These are phyloP conservation scores for Caenorhabditis uteleia DNA, from an alignment of 2,888 invertebrate species.

Conservation along the genomic window DNA sequence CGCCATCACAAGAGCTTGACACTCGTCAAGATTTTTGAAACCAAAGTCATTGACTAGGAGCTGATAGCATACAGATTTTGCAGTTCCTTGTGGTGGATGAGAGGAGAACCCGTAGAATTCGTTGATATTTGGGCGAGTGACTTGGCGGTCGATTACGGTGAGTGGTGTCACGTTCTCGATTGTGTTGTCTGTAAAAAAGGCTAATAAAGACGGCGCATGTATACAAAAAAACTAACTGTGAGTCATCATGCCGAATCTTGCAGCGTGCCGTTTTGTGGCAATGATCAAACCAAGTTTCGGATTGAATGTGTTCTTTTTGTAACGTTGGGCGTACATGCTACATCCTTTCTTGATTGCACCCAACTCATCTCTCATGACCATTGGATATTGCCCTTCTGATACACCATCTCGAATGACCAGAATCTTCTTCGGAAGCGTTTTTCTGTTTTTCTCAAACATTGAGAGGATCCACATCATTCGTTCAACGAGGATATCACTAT, in stretches of 20 bases:
- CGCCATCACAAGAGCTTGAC: conserved; percentile 40
- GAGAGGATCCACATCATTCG: conserved; percentile 40
- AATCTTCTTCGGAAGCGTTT: conserved; percentile 24
- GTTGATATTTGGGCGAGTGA: conserved; percentile 44
- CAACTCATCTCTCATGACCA: conserved; percentile 36
- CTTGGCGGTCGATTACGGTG: conserved; percentile 44
- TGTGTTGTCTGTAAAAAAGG: neutral
- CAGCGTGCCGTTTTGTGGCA: conserved; percentile 57
- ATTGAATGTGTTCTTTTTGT: too few relatives aligned
- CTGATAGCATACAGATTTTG: conserved; percentile 50
- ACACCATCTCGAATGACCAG: conserved; percentile 49
- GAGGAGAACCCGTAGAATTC: conserved; percentile 55
- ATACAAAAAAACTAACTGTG: conserved; percentile 1
- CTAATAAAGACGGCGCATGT: too few relatives aligned
- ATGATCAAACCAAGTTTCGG: conserved; percentile 52
- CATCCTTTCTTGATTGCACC: conserved; percentile 28
- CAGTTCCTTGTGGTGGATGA: conserved; percentile 45
- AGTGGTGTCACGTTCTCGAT: conserved; percentile 46
- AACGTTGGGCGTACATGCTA: conserved; percentile 13
- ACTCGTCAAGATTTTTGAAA: conserved; percentile 35
- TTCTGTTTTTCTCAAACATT: conserved; percentile 13
- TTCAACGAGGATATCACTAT: conserved; percentile 13
- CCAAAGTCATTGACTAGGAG: conserved; percentile 47
- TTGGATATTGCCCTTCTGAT: conserved; percentile 47
- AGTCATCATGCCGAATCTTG: conserved; percentile 24